These are phyloP conservation scores for Aplidium turbinatum DNA, from an alignment of 23 tunicate species.

Conservation along the genomic window DNA sequence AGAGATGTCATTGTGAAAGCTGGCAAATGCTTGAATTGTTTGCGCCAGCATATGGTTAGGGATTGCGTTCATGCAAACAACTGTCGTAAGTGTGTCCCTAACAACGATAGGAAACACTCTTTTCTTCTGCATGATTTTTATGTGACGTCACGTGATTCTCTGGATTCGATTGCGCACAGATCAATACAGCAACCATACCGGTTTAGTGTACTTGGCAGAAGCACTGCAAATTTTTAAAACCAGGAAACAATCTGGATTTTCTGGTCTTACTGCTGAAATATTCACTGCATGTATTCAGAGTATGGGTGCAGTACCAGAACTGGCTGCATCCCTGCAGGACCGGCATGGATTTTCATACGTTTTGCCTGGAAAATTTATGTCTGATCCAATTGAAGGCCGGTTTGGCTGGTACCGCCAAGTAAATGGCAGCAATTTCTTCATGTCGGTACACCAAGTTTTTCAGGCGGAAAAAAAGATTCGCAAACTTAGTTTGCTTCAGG, in stretches of 20 bases:
- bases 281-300: conserved; percentile 16
- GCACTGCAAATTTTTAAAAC: not conserved
- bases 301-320: no score
- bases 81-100: no score
- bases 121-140: no score
- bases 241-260: conserved; percentile 1
- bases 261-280: conserved; percentile 6
- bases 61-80: no score
- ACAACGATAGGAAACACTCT: no score
- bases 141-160: no score
- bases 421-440: not conserved
- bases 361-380: conserved; percentile 13
- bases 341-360: conserved; percentile 9
- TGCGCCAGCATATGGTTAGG: no score
- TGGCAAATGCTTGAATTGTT: no score
- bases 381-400: conserved; percentile 16
- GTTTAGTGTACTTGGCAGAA: not conserved
- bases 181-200: no score
- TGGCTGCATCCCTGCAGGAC: not conserved
- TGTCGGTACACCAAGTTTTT: not conserved
- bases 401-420: conserved; percentile 25
- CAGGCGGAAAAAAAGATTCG: conserved; percentile 9
- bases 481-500: conserved; percentile 1
- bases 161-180: no score
- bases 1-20: no score